Evolutionary conservation across 2,113 vertebrate species (phyloP).

Genomic region (Brachirus orientalis): DNA sequence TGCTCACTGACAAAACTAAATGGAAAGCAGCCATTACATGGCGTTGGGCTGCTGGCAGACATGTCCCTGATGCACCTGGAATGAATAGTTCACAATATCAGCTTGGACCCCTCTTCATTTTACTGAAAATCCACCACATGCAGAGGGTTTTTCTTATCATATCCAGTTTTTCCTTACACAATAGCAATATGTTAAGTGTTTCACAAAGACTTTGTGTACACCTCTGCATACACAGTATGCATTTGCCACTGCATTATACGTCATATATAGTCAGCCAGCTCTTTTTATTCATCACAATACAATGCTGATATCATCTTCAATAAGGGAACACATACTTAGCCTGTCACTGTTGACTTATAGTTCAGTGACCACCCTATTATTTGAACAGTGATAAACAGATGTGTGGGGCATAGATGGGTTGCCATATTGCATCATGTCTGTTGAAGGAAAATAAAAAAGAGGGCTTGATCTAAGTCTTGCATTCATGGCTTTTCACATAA

Average conservation of each 20-base stretch:
- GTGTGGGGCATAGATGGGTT: slow-evolving; percentile 56
- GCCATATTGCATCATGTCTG: slow-evolving; percentile 53
- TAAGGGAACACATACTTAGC: slow-evolving; percentile 66
- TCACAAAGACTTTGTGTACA: slow-evolving; percentile 45
- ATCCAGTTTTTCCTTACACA: slow-evolving; percentile 44
- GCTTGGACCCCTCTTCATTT: slow-evolving; percentile 39
- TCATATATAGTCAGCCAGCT: slow-evolving; percentile 63
- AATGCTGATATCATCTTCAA: slow-evolving; percentile 80
- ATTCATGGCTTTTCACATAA: slow-evolving; percentile 20
- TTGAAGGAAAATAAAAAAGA: slow-evolving; percentile 17
- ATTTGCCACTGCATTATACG: slow-evolving; percentile 54
- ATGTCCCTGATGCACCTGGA: slow-evolving; percentile 47
- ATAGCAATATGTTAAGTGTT: slow-evolving; percentile 39
- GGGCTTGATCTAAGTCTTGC: slow-evolving; percentile 31
- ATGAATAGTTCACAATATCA: slow-evolving; percentile 51
- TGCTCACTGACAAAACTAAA: slow-evolving; percentile 64
- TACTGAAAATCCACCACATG: slow-evolving; percentile 55
- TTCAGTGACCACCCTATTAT: slow-evolving; percentile 56
- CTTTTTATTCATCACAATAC: slow-evolving; percentile 67
- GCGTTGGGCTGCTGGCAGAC: slow-evolving; percentile 46
- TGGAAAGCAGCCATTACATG: slow-evolving; percentile 66
- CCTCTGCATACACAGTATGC: slow-evolving; percentile 21
- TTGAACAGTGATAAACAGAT: slow-evolving; percentile 67
- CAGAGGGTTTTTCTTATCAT: slow-evolving; percentile 45
- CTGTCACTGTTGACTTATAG: slow-evolving; percentile 72